Evolutionary conservation across 2,113 vertebrate genomes (phyloP).

Genomic region (Cygnus buccinator): DNA sequence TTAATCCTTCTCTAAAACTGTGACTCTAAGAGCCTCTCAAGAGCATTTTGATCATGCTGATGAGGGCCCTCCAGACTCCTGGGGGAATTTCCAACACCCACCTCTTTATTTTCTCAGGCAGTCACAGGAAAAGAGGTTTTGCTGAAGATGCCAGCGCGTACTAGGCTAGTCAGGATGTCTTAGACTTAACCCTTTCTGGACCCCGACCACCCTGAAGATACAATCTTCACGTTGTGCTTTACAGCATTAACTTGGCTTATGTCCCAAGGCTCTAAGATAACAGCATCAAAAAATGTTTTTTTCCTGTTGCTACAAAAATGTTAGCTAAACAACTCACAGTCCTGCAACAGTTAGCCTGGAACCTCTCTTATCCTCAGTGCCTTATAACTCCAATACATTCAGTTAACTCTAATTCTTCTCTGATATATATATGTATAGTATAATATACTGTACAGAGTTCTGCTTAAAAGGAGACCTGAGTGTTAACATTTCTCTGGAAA

Average conservation of each 20-base stretch:
- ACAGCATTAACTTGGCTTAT: not conserved
- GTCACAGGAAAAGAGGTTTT: conserved; percentile 49
- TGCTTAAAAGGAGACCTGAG: not conserved
- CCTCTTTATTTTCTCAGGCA: conserved; percentile 55
- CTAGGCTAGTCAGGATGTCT: not conserved
- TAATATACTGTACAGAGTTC: not conserved
- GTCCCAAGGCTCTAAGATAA: not conserved
- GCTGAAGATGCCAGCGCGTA: conserved; percentile 16
- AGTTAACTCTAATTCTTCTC: not conserved
- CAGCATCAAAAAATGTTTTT: not conserved
- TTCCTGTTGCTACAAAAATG: not conserved
- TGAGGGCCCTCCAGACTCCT: conserved; percentile 25
- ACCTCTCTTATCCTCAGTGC: not conserved
- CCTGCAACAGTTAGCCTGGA: not conserved
- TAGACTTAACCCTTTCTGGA: conserved; percentile 17
- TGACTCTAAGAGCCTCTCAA: not conserved
- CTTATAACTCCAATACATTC: not conserved
- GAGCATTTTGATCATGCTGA: conserved; percentile 11
- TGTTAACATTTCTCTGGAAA: not conserved
- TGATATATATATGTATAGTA: not conserved
- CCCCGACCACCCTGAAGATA: not conserved
- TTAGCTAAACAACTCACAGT: not conserved
- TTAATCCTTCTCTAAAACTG: not conserved
- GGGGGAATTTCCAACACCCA: conserved; percentile 51
- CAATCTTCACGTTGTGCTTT: rapidly evolving